phyloP scores from a whole-genome alignment of 2,797 vertebrate species.

The Crax fasciolata region DNA sequence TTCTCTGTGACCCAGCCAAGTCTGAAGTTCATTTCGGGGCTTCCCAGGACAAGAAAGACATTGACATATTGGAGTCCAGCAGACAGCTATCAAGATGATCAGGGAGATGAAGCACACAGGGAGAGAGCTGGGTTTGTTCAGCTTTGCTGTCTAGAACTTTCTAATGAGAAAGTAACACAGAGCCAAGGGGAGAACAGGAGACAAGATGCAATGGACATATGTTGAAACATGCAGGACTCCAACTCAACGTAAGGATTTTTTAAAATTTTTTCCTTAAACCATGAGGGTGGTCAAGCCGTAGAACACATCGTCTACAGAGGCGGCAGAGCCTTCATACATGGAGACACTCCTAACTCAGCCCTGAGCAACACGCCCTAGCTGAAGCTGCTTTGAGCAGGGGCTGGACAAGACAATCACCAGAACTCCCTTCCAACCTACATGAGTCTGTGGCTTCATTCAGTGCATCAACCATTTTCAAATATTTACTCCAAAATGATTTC shows the following conservation, averaged over 20 bases:
- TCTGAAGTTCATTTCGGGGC: not conserved
- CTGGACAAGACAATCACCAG: not conserved
- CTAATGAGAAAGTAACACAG: not conserved
- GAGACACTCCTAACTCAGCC: not conserved
- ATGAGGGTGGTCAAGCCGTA: not conserved
- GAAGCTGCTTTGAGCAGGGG: not conserved
- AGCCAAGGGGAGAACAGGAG: not conserved
- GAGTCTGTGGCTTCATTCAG: not conserved
- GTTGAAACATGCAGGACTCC: not conserved
- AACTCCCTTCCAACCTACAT: not conserved
- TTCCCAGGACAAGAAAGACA: not conserved
- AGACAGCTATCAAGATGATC: not conserved
- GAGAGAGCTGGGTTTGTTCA: not conserved
- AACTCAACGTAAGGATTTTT: not conserved
- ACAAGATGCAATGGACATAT: not conserved
- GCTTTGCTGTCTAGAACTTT: not conserved
- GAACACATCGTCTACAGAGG: not conserved
- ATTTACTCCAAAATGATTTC: not conserved
- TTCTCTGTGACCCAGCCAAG: not conserved
- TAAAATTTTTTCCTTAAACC: not conserved
- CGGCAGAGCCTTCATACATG: not conserved
- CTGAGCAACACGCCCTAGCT: not conserved
- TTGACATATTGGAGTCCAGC: not conserved
- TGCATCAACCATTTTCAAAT: not conserved
- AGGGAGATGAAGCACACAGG: not conserved